Evolutionary conservation across 2,888 invertebrate species (phyloP).

Genomic region (Drosophila aldrichi): DNA sequence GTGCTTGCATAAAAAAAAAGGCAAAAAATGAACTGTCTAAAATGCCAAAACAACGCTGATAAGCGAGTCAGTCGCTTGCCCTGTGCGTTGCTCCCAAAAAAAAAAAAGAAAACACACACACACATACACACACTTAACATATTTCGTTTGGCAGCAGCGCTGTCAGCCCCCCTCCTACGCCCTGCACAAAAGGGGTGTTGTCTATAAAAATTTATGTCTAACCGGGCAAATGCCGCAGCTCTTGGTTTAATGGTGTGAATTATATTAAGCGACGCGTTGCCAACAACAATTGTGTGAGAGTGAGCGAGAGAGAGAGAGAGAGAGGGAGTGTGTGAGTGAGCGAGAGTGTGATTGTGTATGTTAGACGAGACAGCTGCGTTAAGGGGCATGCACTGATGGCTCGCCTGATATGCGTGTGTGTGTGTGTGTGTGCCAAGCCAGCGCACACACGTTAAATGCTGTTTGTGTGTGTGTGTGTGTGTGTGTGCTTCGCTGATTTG

Average conservation of each 20-base stretch:
- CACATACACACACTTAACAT: slow-evolving; percentile 65
- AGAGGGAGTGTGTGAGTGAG: slow-evolving; percentile 11
- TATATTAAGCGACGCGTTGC: slow-evolving; percentile 68
- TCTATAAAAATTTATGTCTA: slow-evolving; percentile 79
- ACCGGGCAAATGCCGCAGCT: slow-evolving; percentile 75
- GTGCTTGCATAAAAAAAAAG: slow-evolving; percentile 29
- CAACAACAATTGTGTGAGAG: slow-evolving; percentile 34
- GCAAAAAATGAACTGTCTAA: slow-evolving; percentile 55
- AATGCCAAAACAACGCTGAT: slow-evolving; percentile 70
- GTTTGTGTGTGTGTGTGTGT: slow-evolving; percentile 16
- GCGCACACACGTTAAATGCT: slow-evolving; percentile 31
- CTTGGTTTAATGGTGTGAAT: slow-evolving; percentile 82
- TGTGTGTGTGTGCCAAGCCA: slow-evolving; percentile 17
- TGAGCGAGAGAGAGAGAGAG: neutral
- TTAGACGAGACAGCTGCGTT: slow-evolving; percentile 54
- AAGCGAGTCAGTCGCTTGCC: slow-evolving; percentile 61
- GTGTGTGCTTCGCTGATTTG: slow-evolving; percentile 71
- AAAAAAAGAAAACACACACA: neutral
- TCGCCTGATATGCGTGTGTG: slow-evolving; percentile 31
- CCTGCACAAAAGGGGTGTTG: slow-evolving; percentile 60
- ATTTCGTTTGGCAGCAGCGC: slow-evolving; percentile 38
- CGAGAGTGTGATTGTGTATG: slow-evolving; percentile 23
- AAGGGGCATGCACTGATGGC: slow-evolving; percentile 32
- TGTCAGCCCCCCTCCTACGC: neutral
- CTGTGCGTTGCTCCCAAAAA: slow-evolving; percentile 29